These are phyloP conservation scores for Zelostemma sp. DNA, from an alignment of 1,140 invertebrate species.

Conservation along the genomic window DNA sequence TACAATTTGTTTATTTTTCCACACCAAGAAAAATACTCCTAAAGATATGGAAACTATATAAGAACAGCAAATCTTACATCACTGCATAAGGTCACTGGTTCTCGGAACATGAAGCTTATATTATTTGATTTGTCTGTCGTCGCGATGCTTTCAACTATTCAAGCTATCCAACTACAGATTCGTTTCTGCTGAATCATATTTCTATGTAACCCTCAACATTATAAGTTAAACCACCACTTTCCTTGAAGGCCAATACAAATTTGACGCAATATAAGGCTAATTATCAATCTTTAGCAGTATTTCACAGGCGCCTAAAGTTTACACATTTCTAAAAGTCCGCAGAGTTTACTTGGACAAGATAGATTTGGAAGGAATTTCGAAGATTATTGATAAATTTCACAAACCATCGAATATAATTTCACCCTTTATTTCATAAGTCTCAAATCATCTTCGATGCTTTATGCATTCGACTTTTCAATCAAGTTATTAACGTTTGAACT, in stretches of 20 bases:
- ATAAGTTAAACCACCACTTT: neutral
- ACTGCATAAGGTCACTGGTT: neutral
- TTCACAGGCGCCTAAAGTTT: slow-evolving; percentile 23
- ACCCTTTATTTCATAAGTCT: too few species aligned
- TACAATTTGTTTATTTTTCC: neutral
- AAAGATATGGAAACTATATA: neutral
- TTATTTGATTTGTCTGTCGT: slow-evolving; percentile 4
- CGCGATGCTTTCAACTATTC: neutral
- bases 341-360: slow-evolving; percentile 27
- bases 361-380: slow-evolving; percentile 42
- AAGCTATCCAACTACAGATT: neutral
- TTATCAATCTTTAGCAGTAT: slow-evolving; percentile 34
- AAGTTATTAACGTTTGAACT: slow-evolving; percentile 35
- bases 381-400: slow-evolving; percentile 21
- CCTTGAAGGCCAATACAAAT: neutral
- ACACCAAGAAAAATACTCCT: slow-evolving; percentile 1
- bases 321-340: slow-evolving; percentile 25
- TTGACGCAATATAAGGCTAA: slow-evolving; percentile 1
- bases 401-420: too few species aligned
- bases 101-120: neutral
- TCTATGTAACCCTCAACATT: neutral
- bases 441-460: too few species aligned
- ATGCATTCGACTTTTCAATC: too few species aligned
- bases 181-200: too few species aligned
- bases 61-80: neutral